Conservation (phyloP, 2,888 invertebrate genomes). For the Nomada fabriciana region DNA sequence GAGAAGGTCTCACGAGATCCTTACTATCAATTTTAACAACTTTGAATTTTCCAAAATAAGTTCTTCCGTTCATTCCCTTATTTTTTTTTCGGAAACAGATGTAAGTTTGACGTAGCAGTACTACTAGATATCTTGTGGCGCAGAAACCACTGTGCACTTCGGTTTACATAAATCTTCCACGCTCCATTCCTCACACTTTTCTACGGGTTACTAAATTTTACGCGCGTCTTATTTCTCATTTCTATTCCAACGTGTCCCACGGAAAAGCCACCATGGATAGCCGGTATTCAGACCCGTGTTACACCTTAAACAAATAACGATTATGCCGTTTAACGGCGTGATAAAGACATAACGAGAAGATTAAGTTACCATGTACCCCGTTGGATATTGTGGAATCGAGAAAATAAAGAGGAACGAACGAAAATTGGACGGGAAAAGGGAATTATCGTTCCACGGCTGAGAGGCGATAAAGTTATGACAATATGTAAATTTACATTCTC, state of each 20-base stretch:
- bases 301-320: slow-evolving; percentile 3
- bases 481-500: slow-evolving; percentile 16
- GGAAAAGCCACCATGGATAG: no score
- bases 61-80: no score
- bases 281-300: neutral
- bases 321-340: neutral
- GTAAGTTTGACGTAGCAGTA: no score
- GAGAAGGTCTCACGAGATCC: no score
- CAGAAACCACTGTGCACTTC: neutral
- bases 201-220: neutral
- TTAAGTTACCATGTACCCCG: neutral
- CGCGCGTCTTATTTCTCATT: neutral
- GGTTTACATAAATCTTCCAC: neutral
- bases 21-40: no score
- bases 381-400: neutral
- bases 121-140: neutral
- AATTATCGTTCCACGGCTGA: slow-evolving; percentile 2
- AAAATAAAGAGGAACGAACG: neutral
- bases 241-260: neutral
- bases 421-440: neutral
- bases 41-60: no score
- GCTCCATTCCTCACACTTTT: no score
- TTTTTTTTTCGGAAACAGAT: no score
- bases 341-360: neutral
- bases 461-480: slow-evolving; percentile 9